Evolutionary conservation across 2,113 vertebrate species (phyloP).

Genomic region (Psophia crepitans): DNA sequence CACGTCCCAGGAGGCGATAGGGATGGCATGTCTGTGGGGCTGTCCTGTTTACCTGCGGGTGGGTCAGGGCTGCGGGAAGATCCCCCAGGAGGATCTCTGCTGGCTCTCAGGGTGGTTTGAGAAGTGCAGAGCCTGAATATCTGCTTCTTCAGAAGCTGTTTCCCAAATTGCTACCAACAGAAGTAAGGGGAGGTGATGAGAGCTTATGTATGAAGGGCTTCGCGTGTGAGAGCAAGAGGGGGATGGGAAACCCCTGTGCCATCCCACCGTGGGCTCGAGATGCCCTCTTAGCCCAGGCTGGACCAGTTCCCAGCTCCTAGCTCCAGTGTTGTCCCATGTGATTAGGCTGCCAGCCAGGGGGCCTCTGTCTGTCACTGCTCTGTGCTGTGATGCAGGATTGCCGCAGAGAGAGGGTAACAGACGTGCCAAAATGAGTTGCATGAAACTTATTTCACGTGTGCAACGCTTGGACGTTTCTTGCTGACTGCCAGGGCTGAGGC

Average conservation of each 20-base stretch:
- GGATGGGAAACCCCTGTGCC: neutral
- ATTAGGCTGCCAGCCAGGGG: neutral
- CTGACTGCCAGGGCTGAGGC: neutral
- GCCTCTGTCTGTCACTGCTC: neutral
- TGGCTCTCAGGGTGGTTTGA: neutral
- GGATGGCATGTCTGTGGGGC: neutral
- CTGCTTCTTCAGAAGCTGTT: neutral
- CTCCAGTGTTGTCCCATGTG: neutral
- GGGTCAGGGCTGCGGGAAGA: neutral
- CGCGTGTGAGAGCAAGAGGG: neutral
- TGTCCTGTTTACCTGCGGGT: neutral
- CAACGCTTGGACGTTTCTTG: neutral
- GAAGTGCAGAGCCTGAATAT: neutral
- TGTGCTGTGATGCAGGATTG: neutral
- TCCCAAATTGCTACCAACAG: neutral
- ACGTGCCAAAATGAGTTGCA: neutral
- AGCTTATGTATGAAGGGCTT: neutral
- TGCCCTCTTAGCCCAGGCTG: neutral
- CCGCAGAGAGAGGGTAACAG: neutral
- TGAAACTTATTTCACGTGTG: neutral
- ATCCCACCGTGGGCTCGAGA: too few relatives aligned
- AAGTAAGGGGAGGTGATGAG: neutral
- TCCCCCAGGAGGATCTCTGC: neutral
- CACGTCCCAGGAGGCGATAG: accelerated
- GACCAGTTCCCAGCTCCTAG: neutral